Base-by-base conservation (phyloP, 2,113 vertebrate genomes). In the Rutilus rutilus region DNA sequence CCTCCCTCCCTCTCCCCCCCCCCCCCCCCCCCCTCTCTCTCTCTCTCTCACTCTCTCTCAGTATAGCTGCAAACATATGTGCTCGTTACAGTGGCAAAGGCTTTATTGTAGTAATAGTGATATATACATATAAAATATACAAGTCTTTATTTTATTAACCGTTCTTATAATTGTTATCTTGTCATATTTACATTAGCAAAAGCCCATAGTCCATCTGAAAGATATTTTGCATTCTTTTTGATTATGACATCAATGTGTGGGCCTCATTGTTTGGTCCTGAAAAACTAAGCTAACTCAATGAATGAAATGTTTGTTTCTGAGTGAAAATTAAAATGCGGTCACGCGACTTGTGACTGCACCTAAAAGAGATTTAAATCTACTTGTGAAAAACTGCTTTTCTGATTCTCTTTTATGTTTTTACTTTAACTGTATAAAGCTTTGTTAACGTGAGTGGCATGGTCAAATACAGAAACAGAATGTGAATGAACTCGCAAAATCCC, bases 181-280 rank as follows among this genome's bases (percentile, higher is more conserved):
- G 65, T 73, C 36, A 64, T 74, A 71, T 85, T 82, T n/a, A 47
- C 33, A 60, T 57, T 2, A 79, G 12, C 12, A 17, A 54, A 81
- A 42, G 62, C 17, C 59, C 77, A 36, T 10, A 25, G 76, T 21
- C 65, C 75, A 36, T n/a, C 25, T 52, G 59, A 42, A 84, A 85
- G 69, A 89, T 84, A 85, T 87, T 83, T 89, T 78, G 79, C 92
- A 91, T 91, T 92, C 87, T 67, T 89, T 71, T 59, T 92, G 91
- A 83, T 86, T 89, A 85, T 93, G 91, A 95, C 93, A 91, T 95
- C 93, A 93, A 82, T 92, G 90, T 90, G 94, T 95, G 92, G 94
- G 94, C 87, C 84, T 88, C 76, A 92, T 93, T 93, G 93, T 94
- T 92, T 86, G 59, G 88, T 67, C 85, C 17, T 85, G 87, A 83